Base-by-base conservation (phyloP, 2,888 invertebrate species). In the Andrena hattorfiana region DNA sequence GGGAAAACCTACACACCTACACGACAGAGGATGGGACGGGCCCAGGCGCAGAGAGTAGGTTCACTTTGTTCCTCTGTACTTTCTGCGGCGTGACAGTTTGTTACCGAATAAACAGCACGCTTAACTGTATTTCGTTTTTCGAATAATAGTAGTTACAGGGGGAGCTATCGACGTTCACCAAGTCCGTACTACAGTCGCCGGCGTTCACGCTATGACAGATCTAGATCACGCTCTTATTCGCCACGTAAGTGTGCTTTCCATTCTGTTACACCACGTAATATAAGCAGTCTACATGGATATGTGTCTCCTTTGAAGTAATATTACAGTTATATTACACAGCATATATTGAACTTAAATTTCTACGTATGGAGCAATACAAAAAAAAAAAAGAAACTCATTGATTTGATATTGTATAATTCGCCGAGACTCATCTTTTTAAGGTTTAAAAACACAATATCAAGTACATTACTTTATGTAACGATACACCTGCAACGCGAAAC, bases 1-100 rank as follows among this genome's bases (percentile, higher is more conserved):
- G 97, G 99, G 99, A 67, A 98, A 97, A 94, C 98, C 98, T 1
- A 98, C 98, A 30, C 94, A 89, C 56, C 42, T 89, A 3, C 87
- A 87, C 7, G 89, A 87, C 10, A 87, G 92, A 84, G 86, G 91
- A 81, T 90, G 91, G 90, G 90, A 91, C 59, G 90, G 91, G 60
- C 91, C 93, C 7, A 90, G 94, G 79, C 93, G 94, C 83, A 94
- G 96, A 95, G 96, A 96, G 96, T 96, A 92, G 95, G 96, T 95
- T 84, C 56, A 63, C n/a, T 54, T 64, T 35, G 4, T 32, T 6
- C n/a, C 23, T n/a, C 20, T 60, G 16, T 6, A n/a, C 13, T 7
- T 26, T 28, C 2, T 1, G 4, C 42, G 4, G 4, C 42, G 13
- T 13, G 16, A n/a, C 30, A 23, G 23, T 59, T 13, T 3, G 35